A percentile compares a stretch with the other conserved stretches of the same genome.
Conservation (phyloP, 1,140 invertebrate genomes). For the Philotrypesis tridentata region DNA sequence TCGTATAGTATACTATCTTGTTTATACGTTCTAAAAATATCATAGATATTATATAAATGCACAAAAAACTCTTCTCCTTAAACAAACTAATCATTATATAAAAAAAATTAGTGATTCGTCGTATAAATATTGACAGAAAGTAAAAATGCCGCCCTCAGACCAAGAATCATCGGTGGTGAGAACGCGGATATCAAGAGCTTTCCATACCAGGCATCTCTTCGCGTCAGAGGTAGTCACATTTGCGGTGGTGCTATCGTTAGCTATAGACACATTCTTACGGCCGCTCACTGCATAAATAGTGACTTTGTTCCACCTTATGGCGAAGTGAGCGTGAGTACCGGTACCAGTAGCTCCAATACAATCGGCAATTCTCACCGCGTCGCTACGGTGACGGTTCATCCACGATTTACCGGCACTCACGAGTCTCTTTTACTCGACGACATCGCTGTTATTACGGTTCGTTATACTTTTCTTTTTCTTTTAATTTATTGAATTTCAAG, state of each 20-base stretch:
- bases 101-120: too few relatives aligned
- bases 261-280: not conserved
- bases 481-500: too few relatives aligned
- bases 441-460: not conserved
- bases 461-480: too few relatives aligned
- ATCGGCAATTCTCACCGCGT: not conserved
- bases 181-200: not conserved
- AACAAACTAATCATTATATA: too few relatives aligned
- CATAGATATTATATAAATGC: too few relatives aligned
- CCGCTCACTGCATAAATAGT: not conserved
- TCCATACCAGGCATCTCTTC: not conserved
- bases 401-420: not conserved
- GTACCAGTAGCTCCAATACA: not conserved
- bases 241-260: conserved; percentile 16
- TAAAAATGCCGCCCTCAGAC: too few relatives aligned
- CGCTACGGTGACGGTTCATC: not conserved
- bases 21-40: too few relatives aligned
- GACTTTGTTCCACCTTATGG: not conserved
- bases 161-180: not conserved
- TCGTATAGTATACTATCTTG: too few relatives aligned
- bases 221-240: not conserved
- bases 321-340: not conserved
- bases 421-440: not conserved
- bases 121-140: too few relatives aligned
- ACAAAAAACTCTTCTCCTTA: too few relatives aligned